Base-by-base conservation (phyloP, 2,888 invertebrate genomes). In the Physocephala rufipes region DNA sequence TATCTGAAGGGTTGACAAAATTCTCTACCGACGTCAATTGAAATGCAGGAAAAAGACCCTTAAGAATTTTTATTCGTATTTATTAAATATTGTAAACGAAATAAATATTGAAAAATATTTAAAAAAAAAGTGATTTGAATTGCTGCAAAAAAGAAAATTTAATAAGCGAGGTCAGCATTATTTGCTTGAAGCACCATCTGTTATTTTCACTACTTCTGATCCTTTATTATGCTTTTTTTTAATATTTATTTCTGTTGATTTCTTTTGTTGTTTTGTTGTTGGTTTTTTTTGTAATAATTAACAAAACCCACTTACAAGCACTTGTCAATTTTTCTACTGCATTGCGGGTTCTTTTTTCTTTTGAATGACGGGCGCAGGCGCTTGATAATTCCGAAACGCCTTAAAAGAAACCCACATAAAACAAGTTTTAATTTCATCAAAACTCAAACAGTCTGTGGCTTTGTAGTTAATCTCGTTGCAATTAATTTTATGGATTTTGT, bases 11-110 rank as follows among this genome's bases (percentile, higher is more conserved):
- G 47, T 26, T 45, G 63, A 15, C 59, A 59, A n/a, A 59, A 19
- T n/a, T 19, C 49, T 3, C 13, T 28, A 45, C 21, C 26, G 12
- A 45, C 45, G 3, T 3, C n/a, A 47, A 24, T 47, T 24, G 30
- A 66, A 66, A n/a, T 51, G 53, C 66, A 66, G 66, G 66, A 66
- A 66, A 66, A 66, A 28, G 15, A 19, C 53, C 51, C 66, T 66
- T 66, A 12, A 66, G 24, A 4, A 9, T 45, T 49, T 49, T 5
- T 49, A 49, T 49, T 49, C 4, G 5, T 12, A 53, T 12, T 1
- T 24, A 26, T 2, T 1, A 24, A 24, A 58, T 36, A 36, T 36
- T 36, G 36, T 36, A 36, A 53, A 53, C 21, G 21, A 53, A 53
- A 53, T 53, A 53, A 2, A 53, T 53, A 21, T 53, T 58, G 9